Percentiles rank a stretch among this genome's conserved stretches.
phyloP scores from a whole-genome alignment of 2,797 vertebrate genomes.

The Rhodeus uyekii region DNA sequence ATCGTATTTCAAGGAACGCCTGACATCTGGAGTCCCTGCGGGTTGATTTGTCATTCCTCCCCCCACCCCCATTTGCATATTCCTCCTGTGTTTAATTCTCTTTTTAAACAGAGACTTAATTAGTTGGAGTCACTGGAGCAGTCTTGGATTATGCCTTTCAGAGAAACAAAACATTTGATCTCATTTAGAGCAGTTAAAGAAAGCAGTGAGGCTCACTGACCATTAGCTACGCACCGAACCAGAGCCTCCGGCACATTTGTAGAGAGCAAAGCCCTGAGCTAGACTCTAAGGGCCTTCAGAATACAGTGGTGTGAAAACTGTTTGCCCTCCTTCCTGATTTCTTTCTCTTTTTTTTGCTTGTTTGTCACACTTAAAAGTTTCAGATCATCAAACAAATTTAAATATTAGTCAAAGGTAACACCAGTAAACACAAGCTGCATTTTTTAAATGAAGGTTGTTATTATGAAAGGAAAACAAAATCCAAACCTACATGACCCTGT shows the following conservation, averaged over 20 bases:
- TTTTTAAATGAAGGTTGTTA: too few relatives aligned
- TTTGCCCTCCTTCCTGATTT: too few relatives aligned
- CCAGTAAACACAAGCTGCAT: too few relatives aligned
- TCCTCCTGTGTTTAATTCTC: conserved; percentile 57
- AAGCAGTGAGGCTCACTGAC: conserved; percentile 54
- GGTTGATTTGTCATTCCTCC: conserved; percentile 49
- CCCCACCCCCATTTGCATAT: conserved; percentile 53
- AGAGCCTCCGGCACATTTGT: conserved; percentile 33
- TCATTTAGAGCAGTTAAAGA: conserved; percentile 51
- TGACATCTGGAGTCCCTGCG: conserved; percentile 43
- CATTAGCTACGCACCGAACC: conserved; percentile 53
- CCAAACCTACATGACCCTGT: too few relatives aligned
- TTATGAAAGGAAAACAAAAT: too few relatives aligned
- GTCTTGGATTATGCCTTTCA: conserved; percentile 55
- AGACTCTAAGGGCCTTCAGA: background rate
- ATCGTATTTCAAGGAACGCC: conserved; percentile 39
- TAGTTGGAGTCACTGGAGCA: conserved; percentile 52
- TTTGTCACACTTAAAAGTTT: too few relatives aligned
- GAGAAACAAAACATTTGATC: conserved; percentile 55
- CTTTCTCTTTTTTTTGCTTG: too few relatives aligned
- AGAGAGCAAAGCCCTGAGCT: background rate
- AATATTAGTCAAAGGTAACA: too few relatives aligned
- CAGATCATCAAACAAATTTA: too few relatives aligned
- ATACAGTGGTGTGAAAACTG: too few relatives aligned
- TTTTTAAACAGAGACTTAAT: conserved; percentile 61